Base-by-base conservation (phyloP, 2,797 vertebrate species). In the Sebastes matsubarae region DNA sequence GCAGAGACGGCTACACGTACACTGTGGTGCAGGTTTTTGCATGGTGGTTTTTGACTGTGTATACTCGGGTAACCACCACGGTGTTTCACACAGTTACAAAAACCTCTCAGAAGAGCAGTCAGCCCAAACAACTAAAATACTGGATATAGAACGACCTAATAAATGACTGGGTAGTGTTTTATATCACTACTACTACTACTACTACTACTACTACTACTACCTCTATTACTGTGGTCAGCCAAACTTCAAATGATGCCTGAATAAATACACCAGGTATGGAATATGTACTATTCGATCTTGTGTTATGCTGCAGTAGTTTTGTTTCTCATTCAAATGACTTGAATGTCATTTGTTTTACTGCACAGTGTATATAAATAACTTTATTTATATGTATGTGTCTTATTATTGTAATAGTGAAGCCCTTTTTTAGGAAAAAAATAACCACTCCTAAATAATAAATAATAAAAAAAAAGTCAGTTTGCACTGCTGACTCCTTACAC, bases 31-130 rank as follows among this genome's bases (percentile, higher is more conserved):
- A 3, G 38, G 75, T 90, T 88, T 90, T 88, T 90, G 81, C 24
- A 42, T 3, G n/a, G 22, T 46, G 20, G 9, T 86, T 24, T 54
- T 63, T 81, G 81, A 88, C 54, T 82, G 89, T 91, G 89, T 36
- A 16, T 4, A 7, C 6, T 46, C 22, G 77, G 9, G 6, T 27
- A 18, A 14, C 8, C 81, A 91, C 90, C 29, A 30, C 29, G 74
- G 83, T 87, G 80, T 68, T 77, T 61, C 8, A 42, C 55, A 58
- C 59, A 9, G 36, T 52, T 60, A 81, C 85, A 83, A 81, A 89
- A 89, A 88, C 86, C 74, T 58, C 32, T 20, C 8, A 16, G 25
- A 8, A 0, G n/a, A 38, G 32, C 25, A 64, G 22, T 57, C 20
- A 75, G 34, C 13, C 24, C 3, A 5, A 42, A 6, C n/a, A 14